Conservation (phyloP, 53 echinoderm and acorn worm genomes). For the Patiria pectinifera region DNA sequence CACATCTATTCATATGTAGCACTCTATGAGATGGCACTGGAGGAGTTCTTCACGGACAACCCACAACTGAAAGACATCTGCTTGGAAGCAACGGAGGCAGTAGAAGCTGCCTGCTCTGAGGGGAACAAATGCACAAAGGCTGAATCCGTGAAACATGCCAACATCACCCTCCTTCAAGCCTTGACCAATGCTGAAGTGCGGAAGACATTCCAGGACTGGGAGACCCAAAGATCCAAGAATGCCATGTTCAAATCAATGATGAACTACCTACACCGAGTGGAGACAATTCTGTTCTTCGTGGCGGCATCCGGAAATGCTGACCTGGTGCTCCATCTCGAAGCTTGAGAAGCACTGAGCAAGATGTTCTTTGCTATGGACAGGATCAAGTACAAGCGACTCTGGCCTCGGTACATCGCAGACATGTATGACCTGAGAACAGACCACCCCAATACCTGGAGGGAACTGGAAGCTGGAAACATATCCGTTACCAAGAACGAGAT, state of each 20-base stretch:
- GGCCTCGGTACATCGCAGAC: constrained; percentile 74
- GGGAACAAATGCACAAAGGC: constrained; percentile 58
- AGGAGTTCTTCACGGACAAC: constrained; percentile 74
- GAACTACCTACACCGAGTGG: constrained; percentile 71
- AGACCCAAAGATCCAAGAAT: constrained; percentile 46
- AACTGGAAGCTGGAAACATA: constrained; percentile 62
- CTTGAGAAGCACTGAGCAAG: constrained; percentile 43
- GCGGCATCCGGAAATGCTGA: constrained; percentile 55
- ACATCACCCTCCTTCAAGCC: constrained; percentile 27
- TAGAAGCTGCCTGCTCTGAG: constrained; percentile 64
- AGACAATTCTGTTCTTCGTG: constrained; percentile 61
- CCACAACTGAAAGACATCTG: constrained; percentile 67
- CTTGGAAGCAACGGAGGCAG: not conserved
- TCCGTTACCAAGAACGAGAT: constrained; percentile 69
- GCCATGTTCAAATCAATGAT: constrained; percentile 76
- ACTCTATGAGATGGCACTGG: constrained; percentile 71
- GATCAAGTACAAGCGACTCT: constrained; percentile 72
- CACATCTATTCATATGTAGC: constrained; percentile 72
- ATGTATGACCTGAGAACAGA: constrained; percentile 54
- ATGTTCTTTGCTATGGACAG: constrained; percentile 65
- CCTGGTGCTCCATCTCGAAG: constrained; percentile 47
- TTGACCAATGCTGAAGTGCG: not conserved
- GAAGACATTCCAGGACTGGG: constrained; percentile 50
- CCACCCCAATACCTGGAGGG: constrained; percentile 41
- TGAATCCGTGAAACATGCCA: constrained; percentile 59